Evolutionary conservation across 2,113 vertebrate genomes (phyloP).

Genomic region (Poeciliopsis turrubarensis): DNA sequence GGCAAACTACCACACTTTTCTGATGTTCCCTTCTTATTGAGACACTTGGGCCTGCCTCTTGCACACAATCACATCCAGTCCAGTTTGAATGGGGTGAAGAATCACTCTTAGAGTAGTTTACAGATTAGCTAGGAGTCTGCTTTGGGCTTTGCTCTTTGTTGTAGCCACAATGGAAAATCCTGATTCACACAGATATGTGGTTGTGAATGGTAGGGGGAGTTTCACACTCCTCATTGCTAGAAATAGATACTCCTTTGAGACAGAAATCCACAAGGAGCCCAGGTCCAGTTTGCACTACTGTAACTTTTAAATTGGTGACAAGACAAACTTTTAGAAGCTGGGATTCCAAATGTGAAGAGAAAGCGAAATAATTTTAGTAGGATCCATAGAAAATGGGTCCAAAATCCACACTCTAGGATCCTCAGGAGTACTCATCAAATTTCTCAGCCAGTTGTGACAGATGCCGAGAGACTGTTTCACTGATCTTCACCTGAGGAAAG

Average conservation of each 20-base stretch:
- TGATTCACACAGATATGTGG: neutral
- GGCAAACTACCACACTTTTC: too few relatives aligned
- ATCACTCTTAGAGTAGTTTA: too few relatives aligned
- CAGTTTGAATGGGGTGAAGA: too few relatives aligned
- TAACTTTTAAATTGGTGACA: neutral
- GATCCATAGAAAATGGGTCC: neutral
- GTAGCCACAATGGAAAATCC: neutral
- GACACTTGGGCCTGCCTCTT: too few relatives aligned
- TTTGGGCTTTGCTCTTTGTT: neutral
- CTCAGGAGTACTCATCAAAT: conserved; percentile 12
- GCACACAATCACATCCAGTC: too few relatives aligned
- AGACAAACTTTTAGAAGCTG: neutral
- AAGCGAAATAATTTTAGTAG: conserved; percentile 5
- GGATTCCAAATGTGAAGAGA: conserved; percentile 2
- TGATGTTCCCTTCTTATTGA: too few relatives aligned
- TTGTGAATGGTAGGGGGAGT: neutral
- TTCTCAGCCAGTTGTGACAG: neutral
- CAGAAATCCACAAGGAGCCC: too few relatives aligned
- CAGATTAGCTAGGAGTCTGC: neutral
- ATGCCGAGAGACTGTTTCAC: too few relatives aligned
- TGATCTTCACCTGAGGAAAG: neutral
- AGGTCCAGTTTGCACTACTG: too few relatives aligned
- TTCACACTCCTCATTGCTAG: neutral
- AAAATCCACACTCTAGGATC: conserved; percentile 27
- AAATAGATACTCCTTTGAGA: too few relatives aligned